phyloP scores from a whole-genome alignment of 2,888 invertebrate genomes.

The Tetragonisca angustula region DNA sequence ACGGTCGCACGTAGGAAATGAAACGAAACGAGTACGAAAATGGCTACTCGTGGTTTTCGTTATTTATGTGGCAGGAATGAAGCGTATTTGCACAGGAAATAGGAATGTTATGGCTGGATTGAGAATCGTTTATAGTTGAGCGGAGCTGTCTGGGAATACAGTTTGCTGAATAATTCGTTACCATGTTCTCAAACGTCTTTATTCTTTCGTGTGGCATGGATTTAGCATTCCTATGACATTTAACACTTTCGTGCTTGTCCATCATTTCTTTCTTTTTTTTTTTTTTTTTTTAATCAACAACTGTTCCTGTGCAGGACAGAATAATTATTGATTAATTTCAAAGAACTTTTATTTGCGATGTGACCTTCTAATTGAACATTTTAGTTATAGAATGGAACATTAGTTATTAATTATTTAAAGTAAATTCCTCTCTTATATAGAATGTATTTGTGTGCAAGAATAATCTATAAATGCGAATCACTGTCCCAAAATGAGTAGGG shows the following conservation, averaged over 20 bases:
- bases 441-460: no score
- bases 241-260: background rate
- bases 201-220: background rate
- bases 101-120: conserved; percentile 24
- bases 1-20: background rate
- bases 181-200: conserved; percentile 1
- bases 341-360: no score
- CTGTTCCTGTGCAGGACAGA: no score
- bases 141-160: conserved; percentile 13
- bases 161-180: conserved; percentile 16
- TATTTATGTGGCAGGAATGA: background rate
- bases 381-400: no score
- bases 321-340: no score
- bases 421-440: no score
- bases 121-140: conserved; percentile 29
- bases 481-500: no score
- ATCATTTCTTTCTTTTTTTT: no score
- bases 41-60: background rate
- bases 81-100: conserved; percentile 11
- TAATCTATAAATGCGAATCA: no score
- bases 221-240: background rate
- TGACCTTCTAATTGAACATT: no score
- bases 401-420: no score
- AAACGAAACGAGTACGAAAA: background rate
- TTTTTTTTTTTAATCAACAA: no score